A percentile compares a stretch with the other conserved stretches of the same genome.
Conservation (phyloP, 2,113 vertebrate genomes). For the Todiramphus saurophagus region DNA sequence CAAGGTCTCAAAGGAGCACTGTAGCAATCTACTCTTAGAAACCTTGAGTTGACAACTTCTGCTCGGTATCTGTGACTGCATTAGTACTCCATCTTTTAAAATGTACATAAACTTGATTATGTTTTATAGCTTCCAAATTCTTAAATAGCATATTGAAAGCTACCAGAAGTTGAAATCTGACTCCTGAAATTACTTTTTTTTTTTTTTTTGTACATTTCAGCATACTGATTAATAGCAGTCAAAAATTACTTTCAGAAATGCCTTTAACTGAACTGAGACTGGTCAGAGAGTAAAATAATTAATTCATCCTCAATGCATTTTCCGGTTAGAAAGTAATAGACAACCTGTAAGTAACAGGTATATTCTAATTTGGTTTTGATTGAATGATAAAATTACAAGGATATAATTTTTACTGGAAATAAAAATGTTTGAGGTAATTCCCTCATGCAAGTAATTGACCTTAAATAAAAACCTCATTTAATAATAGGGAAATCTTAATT, state of each 20-base stretch:
- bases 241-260: neutral
- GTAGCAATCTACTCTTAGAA: neutral
- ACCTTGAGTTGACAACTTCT: neutral
- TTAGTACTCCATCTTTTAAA: neutral
- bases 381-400: neutral
- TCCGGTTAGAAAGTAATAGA: neutral
- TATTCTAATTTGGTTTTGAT: neutral
- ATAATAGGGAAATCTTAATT: neutral
- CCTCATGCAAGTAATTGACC: neutral
- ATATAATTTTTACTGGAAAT: neutral
- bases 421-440: neutral
- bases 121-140: neutral
- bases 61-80: neutral
- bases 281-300: neutral
- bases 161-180: constrained; percentile 18
- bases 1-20: neutral
- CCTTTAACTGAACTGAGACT: neutral
- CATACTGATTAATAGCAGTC: neutral
- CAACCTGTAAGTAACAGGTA: neutral
- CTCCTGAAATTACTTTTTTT: neutral
- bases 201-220: constrained; percentile 12
- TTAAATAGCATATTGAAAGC: neutral
- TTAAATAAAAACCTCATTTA: neutral
- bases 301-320: neutral
- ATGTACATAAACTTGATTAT: neutral